Evolutionary conservation across 2,888 invertebrate species (phyloP).

Genomic region (Drosophila nr. medialis): DNA sequence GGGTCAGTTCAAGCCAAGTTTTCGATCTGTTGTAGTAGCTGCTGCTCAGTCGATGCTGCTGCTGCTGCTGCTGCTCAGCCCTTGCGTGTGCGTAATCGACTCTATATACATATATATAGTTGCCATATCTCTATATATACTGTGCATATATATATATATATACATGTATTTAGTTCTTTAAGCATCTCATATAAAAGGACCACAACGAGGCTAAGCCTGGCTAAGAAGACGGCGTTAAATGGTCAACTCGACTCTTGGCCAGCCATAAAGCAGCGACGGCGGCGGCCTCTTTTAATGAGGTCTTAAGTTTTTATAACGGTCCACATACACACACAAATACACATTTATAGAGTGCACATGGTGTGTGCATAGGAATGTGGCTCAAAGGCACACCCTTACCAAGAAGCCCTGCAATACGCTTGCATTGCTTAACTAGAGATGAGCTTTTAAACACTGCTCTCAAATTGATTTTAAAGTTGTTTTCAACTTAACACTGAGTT

Average conservation of each 20-base stretch:
- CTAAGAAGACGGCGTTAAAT: conserved; percentile 64
- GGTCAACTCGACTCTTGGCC: conserved; percentile 62
- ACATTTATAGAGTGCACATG: conserved; percentile 9
- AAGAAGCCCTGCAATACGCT: conserved; percentile 3
- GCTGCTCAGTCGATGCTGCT: not conserved
- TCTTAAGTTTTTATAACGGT: conserved; percentile 77
- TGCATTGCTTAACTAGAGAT: conserved; percentile 32
- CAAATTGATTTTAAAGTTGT: not conserved
- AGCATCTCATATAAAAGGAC: conserved; percentile 52
- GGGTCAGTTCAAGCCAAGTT: not conserved
- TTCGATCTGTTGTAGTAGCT: conserved; percentile 2
- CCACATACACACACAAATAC: conserved; percentile 22
- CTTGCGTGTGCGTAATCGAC: conserved; percentile 80
- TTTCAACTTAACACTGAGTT: not conserved
- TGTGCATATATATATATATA: conserved; percentile 5
- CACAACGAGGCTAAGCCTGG: conserved; percentile 28
- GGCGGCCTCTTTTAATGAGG: conserved; percentile 76
- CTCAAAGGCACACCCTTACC: conserved; percentile 45
- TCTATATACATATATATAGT: conserved; percentile 21
- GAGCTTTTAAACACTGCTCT: conserved; percentile 4
- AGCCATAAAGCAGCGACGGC: conserved; percentile 64
- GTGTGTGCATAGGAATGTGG: conserved; percentile 37
- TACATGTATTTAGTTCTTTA: conserved; percentile 42
- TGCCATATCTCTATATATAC: conserved; percentile 17
- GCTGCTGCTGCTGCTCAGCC: conserved; percentile 6